Percentiles rank a stretch among this genome's conserved stretches.
Evolutionary conservation across 2,797 vertebrate species (phyloP).

Genomic region (Argya squamiceps): DNA sequence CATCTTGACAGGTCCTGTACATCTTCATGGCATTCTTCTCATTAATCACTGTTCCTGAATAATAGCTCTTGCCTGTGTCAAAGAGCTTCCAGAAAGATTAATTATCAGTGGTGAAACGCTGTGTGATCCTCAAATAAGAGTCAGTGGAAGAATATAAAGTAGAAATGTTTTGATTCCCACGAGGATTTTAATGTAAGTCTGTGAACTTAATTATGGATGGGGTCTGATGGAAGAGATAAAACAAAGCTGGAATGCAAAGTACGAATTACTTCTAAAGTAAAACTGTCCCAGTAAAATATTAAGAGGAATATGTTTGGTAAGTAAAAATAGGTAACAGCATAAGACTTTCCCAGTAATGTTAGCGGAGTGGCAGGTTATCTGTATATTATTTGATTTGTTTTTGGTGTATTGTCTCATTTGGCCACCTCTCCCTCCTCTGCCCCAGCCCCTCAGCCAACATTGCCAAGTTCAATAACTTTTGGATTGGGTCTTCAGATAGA

Average conservation of each 20-base stretch:
- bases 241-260: background rate
- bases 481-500: background rate
- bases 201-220: background rate
- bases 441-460: background rate
- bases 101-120: background rate
- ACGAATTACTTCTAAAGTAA: background rate
- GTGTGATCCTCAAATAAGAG: background rate
- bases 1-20: background rate
- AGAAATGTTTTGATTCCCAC: background rate
- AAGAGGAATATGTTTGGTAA: background rate
- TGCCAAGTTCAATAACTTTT: background rate
- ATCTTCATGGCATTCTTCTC: background rate
- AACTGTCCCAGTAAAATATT: background rate
- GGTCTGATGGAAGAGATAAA: background rate
- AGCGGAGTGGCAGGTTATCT: background rate
- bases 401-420: rapidly evolving
- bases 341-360: background rate
- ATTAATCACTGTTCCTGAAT: background rate
- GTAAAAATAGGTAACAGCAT: background rate
- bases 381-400: background rate
- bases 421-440: background rate
- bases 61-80: background rate
- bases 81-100: background rate
- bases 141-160: background rate
- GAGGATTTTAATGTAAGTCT: background rate